A percentile compares a stretch with the other conserved stretches of the same genome.
Conservation (phyloP, 2,797 vertebrate genomes). For the Odontamblyopus rebecca region DNA sequence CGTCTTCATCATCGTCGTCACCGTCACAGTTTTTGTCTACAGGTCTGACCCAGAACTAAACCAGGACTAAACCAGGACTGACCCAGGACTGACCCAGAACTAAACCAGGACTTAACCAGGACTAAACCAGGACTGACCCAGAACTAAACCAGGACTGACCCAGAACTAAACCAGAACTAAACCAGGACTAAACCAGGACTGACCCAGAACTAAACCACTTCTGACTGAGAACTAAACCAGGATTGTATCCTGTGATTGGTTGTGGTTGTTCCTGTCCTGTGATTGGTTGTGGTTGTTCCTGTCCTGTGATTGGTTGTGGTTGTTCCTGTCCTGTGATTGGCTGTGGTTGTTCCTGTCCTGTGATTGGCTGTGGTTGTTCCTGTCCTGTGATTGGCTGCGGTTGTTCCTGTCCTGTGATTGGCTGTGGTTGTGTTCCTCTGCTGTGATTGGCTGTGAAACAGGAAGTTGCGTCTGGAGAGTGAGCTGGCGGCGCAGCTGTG, state of each 20-base stretch:
- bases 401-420: slow-evolving; percentile 24
- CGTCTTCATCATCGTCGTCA: slow-evolving; percentile 79
- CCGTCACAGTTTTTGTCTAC: slow-evolving; percentile 87
- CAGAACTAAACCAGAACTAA: not conserved
- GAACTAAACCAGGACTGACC: not conserved
- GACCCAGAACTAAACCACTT: too few relatives aligned
- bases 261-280: too few relatives aligned
- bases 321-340: too few relatives aligned
- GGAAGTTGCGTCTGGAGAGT: slow-evolving; percentile 91
- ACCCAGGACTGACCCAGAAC: not conserved
- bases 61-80: not conserved
- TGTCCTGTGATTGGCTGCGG: too few relatives aligned
- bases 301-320: too few relatives aligned
- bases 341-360: too few relatives aligned
- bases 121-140: not conserved
- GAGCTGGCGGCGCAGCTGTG: slow-evolving; percentile 92
- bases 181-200: not conserved
- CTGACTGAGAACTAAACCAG: too few relatives aligned
- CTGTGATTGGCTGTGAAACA: slow-evolving; percentile 44
- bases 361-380: slow-evolving; percentile 1
- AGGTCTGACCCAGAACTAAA: slow-evolving; percentile 64
- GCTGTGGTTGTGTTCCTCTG: slow-evolving; percentile 21
- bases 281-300: too few relatives aligned
- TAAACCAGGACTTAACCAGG: not conserved
- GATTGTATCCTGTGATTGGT: too few relatives aligned